phyloP scores from a whole-genome alignment of 2,888 invertebrate species.

The Ophion costatus region DNA sequence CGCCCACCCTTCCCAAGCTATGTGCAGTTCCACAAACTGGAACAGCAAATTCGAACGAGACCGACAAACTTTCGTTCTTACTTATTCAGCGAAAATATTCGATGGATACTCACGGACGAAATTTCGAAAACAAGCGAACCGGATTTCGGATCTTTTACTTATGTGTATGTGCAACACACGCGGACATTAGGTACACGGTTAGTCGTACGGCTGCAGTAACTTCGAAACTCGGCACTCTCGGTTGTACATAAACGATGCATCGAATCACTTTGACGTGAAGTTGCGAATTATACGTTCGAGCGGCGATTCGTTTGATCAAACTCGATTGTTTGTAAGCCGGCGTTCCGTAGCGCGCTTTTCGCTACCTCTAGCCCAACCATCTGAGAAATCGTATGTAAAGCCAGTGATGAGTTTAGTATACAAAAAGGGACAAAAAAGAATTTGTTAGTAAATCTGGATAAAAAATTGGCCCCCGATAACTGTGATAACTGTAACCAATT shows the following conservation, averaged over 20 bases:
- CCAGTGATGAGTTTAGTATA: not conserved
- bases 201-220: not conserved
- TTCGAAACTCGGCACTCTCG: not conserved
- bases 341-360: conserved; percentile 31
- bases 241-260: conserved; percentile 35
- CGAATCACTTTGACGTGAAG: conserved; percentile 60
- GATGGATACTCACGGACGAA: conserved; percentile 1
- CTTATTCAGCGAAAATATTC: not conserved
- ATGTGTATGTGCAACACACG: not conserved
- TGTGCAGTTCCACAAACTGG: not conserved
- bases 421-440: not conserved
- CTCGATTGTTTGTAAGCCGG: conserved; percentile 57
- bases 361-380: not conserved
- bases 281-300: conserved; percentile 44
- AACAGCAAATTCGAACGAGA: not conserved
- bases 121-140: not conserved
- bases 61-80: conserved; percentile 27
- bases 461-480: no score
- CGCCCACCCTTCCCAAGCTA: not conserved
- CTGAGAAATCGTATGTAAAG: not conserved
- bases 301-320: conserved; percentile 45
- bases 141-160: conserved; percentile 10
- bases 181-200: not conserved
- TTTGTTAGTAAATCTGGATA: not conserved
- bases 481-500: no score